Conservation (phyloP, 1,140 invertebrate genomes). For the Drosophila nasuta region DNA sequence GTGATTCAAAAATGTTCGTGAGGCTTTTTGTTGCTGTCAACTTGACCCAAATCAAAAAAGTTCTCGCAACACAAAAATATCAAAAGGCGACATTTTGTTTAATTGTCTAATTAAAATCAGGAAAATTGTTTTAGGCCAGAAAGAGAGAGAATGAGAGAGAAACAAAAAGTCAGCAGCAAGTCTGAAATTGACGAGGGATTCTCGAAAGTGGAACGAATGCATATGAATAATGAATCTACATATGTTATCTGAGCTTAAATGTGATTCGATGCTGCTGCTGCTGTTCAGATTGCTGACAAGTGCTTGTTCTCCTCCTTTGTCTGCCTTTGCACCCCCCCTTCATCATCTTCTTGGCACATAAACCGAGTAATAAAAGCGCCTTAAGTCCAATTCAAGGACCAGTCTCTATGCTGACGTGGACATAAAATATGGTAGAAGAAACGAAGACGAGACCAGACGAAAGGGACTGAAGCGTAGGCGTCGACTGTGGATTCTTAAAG, state of each 20-base stretch:
- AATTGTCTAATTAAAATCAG: conserved; percentile 45
- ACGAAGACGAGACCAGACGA: neutral
- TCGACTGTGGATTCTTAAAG: neutral
- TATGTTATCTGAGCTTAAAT: conserved; percentile 10
- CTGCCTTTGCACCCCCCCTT: neutral
- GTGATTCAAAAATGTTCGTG: conserved; percentile 6
- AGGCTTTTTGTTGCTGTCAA: conserved; percentile 30
- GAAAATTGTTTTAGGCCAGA: conserved; percentile 1
- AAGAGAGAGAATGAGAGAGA: neutral
- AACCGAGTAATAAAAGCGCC: conserved; percentile 13
- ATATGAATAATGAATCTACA: conserved; percentile 20
- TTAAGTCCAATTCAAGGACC: conserved; percentile 24
- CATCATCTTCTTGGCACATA: conserved; percentile 5
- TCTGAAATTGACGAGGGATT: conserved; percentile 33
- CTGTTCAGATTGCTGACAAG: neutral
- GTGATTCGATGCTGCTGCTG: neutral
- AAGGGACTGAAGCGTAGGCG: neutral
- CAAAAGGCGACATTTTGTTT: conserved; percentile 39
- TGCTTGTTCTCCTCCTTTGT: neutral
- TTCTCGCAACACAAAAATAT: conserved; percentile 11
- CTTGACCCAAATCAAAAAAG: conserved; percentile 66
- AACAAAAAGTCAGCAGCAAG: neutral
- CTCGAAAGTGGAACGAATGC: neutral
- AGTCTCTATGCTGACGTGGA: neutral
- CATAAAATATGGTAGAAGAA: neutral